Evolutionary conservation across 2,888 invertebrate species (phyloP), one percentile per base, ranked within the genome.

Genomic region (Cepaea hortensis): DNA sequence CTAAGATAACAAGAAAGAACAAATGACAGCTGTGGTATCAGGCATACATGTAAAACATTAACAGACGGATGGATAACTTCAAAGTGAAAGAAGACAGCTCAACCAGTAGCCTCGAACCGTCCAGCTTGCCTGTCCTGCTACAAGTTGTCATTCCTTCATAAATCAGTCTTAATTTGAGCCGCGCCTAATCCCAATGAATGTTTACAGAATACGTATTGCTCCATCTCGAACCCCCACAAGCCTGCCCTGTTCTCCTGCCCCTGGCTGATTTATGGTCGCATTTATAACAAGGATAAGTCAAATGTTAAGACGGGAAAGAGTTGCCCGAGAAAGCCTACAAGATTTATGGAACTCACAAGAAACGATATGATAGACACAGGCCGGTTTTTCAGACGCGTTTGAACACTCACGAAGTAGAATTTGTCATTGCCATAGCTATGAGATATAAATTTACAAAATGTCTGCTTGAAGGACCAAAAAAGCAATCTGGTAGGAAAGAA

Each of bases 271-370:
- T 81, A 81, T 81, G 50, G 20, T 3, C n/a, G 50, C 50, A 81
- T 81, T 70, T 81, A 70, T 81, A 81, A 81, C 81, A 81, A 70
- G 70, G 81, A 70, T 81, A 81, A 81, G 81, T 81, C 50, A 50
- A 46, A 70, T 48, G 46, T 79, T 80, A 46, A 81, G 81, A 72
- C 68, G 20, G 50, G 48, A 20, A 62, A 65, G 65, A 65, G 72
- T 48, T 55, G 61, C 62, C 18, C 50, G 61, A 80, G 80, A 72
- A 55, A 85, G 50, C 48, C 18, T 23, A 9, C 23, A 65, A 73
- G 80, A 80, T 70, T 73, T 46, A 85, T 72, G 48, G 55, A 62
- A 15, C 20, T 15, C 11, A 3, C 55, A 46, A 46, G 20, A 23
- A 23, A 70, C 65, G 48, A 13, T 5, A 70, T 50, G 81, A 70